Evolutionary conservation across 2,888 invertebrate species (phyloP).

Genomic region (Auanema sp.): DNA sequence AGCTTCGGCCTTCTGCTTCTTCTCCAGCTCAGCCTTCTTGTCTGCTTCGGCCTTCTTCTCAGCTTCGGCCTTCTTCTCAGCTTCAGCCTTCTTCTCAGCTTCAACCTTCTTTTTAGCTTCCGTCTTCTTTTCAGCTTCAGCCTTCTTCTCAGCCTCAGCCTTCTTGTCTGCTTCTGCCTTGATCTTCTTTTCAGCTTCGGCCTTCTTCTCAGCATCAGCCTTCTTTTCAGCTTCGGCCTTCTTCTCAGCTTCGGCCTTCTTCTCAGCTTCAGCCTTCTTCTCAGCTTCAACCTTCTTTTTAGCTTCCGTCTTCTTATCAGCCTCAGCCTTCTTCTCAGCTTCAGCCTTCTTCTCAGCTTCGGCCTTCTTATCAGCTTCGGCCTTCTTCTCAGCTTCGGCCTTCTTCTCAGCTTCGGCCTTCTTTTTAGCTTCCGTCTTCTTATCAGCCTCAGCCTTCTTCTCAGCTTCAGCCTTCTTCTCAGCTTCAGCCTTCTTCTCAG

Average conservation of each 20-base stretch:
- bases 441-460: constrained; percentile 18
- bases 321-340: neutral
- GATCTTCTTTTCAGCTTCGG: neutral
- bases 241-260: neutral
- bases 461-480: constrained; percentile 16
- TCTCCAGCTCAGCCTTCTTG: neutral
- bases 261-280: no score
- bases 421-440: constrained; percentile 21
- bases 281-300: neutral
- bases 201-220: constrained; percentile 7
- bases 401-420: constrained; percentile 11
- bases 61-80: constrained; percentile 7
- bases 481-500: constrained; percentile 14
- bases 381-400: neutral
- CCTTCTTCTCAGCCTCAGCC: no score
- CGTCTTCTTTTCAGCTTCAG: neutral
- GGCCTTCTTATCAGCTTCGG: constrained; percentile 3
- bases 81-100: constrained; percentile 6
- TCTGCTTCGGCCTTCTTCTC: neutral
- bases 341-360: neutral
- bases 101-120: neutral
- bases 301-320: neutral
- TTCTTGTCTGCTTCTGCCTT: no score
- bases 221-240: neutral
- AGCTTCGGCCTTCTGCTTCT: constrained; percentile 2